These are phyloP conservation scores for Nycticryphes semicollaris DNA, from an alignment of 2,113 vertebrate genomes.

Conservation along the genomic window DNA sequence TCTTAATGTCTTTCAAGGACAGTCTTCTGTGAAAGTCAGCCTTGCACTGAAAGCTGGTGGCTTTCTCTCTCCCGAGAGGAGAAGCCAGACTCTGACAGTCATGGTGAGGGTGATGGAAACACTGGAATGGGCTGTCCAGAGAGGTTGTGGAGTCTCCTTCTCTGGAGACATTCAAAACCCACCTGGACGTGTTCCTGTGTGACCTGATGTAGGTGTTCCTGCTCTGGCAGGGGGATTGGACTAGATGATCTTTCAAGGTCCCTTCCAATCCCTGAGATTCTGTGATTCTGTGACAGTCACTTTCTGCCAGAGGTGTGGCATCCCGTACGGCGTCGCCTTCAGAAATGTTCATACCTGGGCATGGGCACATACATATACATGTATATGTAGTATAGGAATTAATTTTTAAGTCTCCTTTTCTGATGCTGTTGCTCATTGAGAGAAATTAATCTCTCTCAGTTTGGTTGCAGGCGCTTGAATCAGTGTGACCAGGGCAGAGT, in stretches of 20 bases:
- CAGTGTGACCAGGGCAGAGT: not conserved
- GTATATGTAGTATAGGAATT: not conserved
- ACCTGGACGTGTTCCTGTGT: no score
- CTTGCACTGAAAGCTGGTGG: not conserved
- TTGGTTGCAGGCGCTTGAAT: not conserved
- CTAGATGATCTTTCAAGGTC: no score
- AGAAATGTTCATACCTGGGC: rapidly evolving
- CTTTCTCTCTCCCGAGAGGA: not conserved
- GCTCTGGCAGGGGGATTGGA: no score
- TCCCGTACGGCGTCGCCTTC: not conserved
- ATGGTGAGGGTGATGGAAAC: no score
- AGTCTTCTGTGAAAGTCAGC: not conserved
- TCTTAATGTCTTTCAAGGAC: conserved; percentile 21
- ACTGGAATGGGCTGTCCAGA: no score
- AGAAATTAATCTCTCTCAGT: not conserved
- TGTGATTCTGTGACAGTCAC: not conserved
- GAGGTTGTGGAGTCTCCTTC: no score
- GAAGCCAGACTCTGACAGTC: not conserved
- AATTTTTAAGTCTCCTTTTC: not conserved
- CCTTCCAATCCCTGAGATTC: no score
- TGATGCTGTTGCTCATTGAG: not conserved
- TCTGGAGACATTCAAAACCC: no score
- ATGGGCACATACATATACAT: rapidly evolving
- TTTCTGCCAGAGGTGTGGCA: not conserved
- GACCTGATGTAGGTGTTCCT: no score